Base-by-base conservation (phyloP, 2,888 invertebrate species). In the Metalampra italica region DNA sequence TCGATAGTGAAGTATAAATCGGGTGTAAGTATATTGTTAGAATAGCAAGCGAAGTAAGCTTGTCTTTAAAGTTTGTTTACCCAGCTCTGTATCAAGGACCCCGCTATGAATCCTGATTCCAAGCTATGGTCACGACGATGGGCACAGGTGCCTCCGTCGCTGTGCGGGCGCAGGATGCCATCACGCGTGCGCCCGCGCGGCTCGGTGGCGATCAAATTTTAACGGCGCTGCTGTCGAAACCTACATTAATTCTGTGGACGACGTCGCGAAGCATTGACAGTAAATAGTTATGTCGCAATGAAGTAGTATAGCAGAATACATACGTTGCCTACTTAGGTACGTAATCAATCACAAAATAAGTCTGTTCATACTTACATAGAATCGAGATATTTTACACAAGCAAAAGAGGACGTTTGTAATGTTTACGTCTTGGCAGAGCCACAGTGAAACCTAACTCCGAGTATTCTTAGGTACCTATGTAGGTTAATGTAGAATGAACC, bases 121-220 rank as follows among this genome's bases (percentile, higher is more conserved):
- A 30, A 3, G 43, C 15, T n/a, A 8, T 14, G 15, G 36, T 9
- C 22, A 22, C 7, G 22, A 22, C 7, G 22, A 29, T 9, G 11
- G 45, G n/a, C 45, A 22, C 44, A 51, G 45, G 42, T 45, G 45
- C 29, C 29, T 22, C 41, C 47, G 14, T 45, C 29, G 30, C 34
- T 22, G 41, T 41, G 46, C 38, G 39, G 39, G 45, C 43, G 46
- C 40, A 44, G 32, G 29, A 47, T 50, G 32, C 78, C 80, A 51
- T 65, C 76, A 74, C 78, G 77, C 58, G 55, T 62, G 62, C 57
- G 77, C 58, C 54, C 61, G 62, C 57, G 61, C 55, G 56, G 53
- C 60, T 13, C 56, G 61, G 71, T 75, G 74, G 69, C 69, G 68
- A 68, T 67, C 67, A 72, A 75, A 77, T 78, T 78, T 77, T 76